phyloP scores from a whole-genome alignment of 2,113 vertebrate species.

The Guaruba guarouba region DNA sequence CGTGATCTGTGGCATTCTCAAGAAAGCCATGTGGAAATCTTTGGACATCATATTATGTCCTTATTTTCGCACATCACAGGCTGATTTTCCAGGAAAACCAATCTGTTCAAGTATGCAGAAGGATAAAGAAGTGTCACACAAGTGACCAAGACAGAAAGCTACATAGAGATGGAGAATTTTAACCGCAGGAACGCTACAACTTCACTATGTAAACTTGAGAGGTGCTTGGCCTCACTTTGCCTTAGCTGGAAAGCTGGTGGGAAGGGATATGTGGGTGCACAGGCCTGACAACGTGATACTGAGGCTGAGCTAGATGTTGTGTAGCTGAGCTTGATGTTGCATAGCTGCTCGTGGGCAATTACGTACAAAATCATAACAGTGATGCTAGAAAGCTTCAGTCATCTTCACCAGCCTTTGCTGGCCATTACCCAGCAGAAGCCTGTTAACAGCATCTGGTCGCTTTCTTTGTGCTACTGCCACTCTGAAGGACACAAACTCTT shows the following conservation, averaged over 20 bases:
- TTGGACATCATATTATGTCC: fast-evolving
- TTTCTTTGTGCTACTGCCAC: not conserved
- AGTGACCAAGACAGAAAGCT: not conserved
- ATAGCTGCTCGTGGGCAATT: not conserved
- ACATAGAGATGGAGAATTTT: not conserved
- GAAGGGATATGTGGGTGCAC: fast-evolving
- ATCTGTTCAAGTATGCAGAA: not conserved
- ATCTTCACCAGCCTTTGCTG: not conserved
- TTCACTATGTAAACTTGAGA: not conserved
- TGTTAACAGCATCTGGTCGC: slow-evolving; percentile 9
- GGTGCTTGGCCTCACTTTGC: not conserved
- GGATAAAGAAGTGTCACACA: not conserved
- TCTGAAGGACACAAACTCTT: slow-evolving; percentile 9
- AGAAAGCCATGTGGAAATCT: not conserved
- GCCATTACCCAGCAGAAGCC: slow-evolving; percentile 23
- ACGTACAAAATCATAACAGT: not conserved
- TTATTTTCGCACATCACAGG: not conserved
- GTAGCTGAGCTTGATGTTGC: not conserved
- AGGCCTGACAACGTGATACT: not conserved
- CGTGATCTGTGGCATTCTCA: not conserved
- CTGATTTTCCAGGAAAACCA: not conserved
- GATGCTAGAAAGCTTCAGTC: slow-evolving; percentile 3
- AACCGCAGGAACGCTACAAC: not conserved
- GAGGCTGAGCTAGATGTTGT: not conserved
- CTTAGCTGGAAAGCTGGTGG: not conserved